Percentiles rank a stretch among this genome's conserved stretches.
phyloP scores from a whole-genome alignment of 2,113 vertebrate species.

The Callospermophilus lateralis region DNA sequence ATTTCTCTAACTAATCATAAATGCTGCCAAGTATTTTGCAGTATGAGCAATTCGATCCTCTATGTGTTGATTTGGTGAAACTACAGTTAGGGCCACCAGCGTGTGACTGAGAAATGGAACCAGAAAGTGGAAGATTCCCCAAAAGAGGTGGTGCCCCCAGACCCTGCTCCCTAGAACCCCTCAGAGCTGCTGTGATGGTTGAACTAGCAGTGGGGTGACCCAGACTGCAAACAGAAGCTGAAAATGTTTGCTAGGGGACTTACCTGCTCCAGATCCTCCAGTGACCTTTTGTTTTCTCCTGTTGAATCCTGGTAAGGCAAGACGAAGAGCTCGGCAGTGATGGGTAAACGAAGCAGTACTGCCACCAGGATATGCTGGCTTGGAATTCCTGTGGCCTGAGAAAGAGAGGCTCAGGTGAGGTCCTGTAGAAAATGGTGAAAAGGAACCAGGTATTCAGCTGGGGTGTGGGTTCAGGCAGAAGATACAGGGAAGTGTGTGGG shows the following conservation, averaged over 20 bases:
- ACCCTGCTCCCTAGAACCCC: background rate
- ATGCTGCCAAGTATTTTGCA: accelerated
- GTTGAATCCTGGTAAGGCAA: conserved; percentile 91
- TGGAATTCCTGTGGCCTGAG: conserved; percentile 92
- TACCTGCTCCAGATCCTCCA: conserved; percentile 94
- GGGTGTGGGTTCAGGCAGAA: accelerated
- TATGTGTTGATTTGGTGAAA: background rate
- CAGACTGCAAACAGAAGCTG: background rate
- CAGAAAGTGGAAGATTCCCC: background rate
- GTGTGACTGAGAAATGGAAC: background rate
- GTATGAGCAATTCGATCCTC: background rate
- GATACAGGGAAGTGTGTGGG: accelerated
- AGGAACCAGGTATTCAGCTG: accelerated
- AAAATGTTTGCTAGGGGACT: background rate
- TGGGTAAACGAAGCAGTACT: conserved; percentile 95
- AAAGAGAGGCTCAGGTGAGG: conserved; percentile 48
- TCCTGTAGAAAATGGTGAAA: background rate
- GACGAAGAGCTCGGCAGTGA: conserved; percentile 95
- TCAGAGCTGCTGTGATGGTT: too few relatives aligned
- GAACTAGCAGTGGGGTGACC: accelerated
- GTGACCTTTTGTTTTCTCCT: conserved; percentile 89
- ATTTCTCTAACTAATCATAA: background rate
- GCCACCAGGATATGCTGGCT: conserved; percentile 94
- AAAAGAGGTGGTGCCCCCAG: accelerated
- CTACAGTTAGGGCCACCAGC: background rate